These are phyloP conservation scores for Dione juno DNA, from an alignment of 2,888 invertebrate genomes.

Conservation along the genomic window DNA sequence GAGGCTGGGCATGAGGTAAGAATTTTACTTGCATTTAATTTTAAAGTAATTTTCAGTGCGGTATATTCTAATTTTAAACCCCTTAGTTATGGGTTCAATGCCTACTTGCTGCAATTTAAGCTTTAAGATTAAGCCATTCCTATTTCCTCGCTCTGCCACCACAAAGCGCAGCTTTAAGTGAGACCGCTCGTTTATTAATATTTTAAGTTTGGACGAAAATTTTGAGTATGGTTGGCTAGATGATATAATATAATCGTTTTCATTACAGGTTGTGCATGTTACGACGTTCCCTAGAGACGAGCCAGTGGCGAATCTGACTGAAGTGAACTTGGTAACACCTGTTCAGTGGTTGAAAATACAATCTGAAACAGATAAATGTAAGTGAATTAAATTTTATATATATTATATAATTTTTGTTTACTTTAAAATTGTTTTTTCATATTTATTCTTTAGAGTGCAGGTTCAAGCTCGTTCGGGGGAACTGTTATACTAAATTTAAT, in stretches of 20 bases:
- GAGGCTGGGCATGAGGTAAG: conserved; percentile 8
- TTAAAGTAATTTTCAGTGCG: too few species aligned
- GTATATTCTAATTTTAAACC: too few species aligned
- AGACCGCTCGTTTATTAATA: too few species aligned
- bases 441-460: neutral
- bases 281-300: conserved; percentile 2
- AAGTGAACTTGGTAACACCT: neutral
- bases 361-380: neutral
- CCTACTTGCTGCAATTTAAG: too few species aligned
- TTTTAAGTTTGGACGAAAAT: too few species aligned
- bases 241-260: neutral
- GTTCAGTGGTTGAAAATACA: conserved; percentile 1
- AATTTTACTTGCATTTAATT: neutral
- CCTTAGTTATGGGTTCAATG: too few species aligned
- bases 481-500: neutral
- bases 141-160: too few species aligned
- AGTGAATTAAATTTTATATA: neutral
- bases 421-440: too few species aligned
- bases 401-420: neutral
- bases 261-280: neutral
- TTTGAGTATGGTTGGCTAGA: too few species aligned
- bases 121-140: too few species aligned
- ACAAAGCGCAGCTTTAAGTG: too few species aligned
- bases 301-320: neutral
- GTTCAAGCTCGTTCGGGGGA: neutral